Conservation (phyloP, 2,888 invertebrate genomes). For the Phortica magna region DNA sequence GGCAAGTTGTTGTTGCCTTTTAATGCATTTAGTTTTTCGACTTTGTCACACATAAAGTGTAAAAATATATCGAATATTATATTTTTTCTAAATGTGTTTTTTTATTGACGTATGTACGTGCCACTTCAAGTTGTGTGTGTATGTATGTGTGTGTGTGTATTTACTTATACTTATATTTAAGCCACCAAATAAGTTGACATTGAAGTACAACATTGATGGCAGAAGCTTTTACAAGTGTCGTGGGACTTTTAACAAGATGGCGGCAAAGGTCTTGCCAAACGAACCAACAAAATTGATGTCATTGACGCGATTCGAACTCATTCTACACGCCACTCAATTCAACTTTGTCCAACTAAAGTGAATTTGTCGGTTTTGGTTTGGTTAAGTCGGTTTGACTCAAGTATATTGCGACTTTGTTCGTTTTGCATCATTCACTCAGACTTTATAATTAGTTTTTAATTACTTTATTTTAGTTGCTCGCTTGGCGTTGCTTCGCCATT, state of each 20-base stretch:
- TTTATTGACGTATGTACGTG: too few relatives aligned
- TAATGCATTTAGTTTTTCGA: too few relatives aligned
- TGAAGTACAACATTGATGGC: too few relatives aligned
- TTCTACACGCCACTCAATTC: not conserved
- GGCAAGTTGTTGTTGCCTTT: too few relatives aligned
- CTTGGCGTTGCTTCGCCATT: not conserved
- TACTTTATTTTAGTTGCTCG: slow-evolving; percentile 7
- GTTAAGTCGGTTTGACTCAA: not conserved
- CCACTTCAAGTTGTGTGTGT: too few relatives aligned
- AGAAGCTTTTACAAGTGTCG: too few relatives aligned
- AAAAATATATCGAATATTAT: not conserved
- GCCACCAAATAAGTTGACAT: too few relatives aligned
- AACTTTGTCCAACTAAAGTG: not conserved
- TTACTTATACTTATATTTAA: not conserved
- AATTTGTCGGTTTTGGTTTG: not conserved
- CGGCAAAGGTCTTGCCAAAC: too few relatives aligned
- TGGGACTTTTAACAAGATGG: too few relatives aligned
- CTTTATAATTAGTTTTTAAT: slow-evolving; percentile 21
- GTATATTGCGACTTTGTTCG: not conserved
- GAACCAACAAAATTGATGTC: too few relatives aligned
- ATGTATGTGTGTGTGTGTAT: not conserved
- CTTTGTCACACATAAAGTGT: too few relatives aligned
- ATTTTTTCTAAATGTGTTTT: not conserved
- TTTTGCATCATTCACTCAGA: not conserved
- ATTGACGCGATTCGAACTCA: not conserved